Conservation (phyloP, 2,113 vertebrate species). For the Dicaeum eximium region DNA sequence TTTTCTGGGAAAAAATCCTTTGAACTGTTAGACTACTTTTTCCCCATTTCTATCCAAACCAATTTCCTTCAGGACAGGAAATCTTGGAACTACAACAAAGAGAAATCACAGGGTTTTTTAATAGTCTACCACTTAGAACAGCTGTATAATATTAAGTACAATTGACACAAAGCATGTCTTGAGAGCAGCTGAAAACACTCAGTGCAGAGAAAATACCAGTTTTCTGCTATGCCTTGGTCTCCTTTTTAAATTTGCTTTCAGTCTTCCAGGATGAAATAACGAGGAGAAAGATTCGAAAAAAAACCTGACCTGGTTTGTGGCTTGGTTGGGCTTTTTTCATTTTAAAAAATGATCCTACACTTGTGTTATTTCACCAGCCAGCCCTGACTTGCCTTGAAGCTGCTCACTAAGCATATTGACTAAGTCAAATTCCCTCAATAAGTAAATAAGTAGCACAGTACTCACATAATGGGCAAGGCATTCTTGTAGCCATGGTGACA, state of each 20-base stretch:
- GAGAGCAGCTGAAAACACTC: not conserved
- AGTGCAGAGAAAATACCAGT: not conserved
- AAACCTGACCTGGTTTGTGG: not conserved
- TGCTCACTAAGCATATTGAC: not conserved
- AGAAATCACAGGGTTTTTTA: not conserved
- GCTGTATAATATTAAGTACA: not conserved
- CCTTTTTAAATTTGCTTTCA: not conserved
- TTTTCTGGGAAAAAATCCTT: not conserved
- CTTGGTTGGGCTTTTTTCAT: not conserved
- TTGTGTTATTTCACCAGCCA: not conserved
- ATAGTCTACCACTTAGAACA: not conserved
- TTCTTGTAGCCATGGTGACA: not conserved
- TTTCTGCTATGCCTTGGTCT: not conserved
- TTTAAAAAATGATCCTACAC: not conserved
- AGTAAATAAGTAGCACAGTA: not conserved
- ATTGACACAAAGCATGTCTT: not conserved
- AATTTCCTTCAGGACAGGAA: not conserved
- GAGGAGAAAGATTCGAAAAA: not conserved
- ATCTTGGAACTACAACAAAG: not conserved
- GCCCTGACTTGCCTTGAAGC: not conserved
- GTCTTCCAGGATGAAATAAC: not conserved
- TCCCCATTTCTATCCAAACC: not conserved
- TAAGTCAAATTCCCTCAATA: not conserved
- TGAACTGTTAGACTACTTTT: not conserved
- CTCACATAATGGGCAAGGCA: not conserved